Base-by-base conservation (phyloP, 2,797 vertebrate species). In the Simalia tracyae region DNA sequence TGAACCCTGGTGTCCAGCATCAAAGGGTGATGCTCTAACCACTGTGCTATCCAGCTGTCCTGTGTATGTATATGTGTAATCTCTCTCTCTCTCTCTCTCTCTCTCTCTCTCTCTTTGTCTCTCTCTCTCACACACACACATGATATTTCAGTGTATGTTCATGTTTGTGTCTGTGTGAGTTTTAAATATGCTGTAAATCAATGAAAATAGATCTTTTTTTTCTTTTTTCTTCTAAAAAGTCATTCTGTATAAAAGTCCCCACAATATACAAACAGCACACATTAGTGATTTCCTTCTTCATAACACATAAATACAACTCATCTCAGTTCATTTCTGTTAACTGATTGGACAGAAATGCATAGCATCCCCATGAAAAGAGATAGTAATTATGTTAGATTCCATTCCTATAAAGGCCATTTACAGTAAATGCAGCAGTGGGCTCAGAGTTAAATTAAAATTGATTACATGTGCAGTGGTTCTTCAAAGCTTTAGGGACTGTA, bases 381-480 rank as follows among this genome's bases (percentile, higher is more conserved):
- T 92, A 95, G 94, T 93, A 95, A 96, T 94, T 93, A 89, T 87
- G 89, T 96, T 94, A 95, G 94, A 86, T 89, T 94, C 87, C 93
- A 22, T 24, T 84, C 81, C 50, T 84, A 95, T 92, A 95, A 95
- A 96, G 89, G 81, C 19, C 91, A 95, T 91, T 89, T 96, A 89
- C 28, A 95, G 85, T 91, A 96, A 97, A 95, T 86, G 94, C 31
- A 95, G 64, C 93, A 93, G 60, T 93, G 61, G 8, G 31, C 94
- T 96, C 94, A 94, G 86, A 95, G 93, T 86, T 96, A 91, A 96
- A 96, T 96, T 96, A 93, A 94, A 95, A 96, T 81, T 93, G 90
- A 94, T 95, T 91, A 76, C 72, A 90, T 76, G 54, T 89, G 94
- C 95, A 90, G 60, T 95, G 76, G 91, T 92, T 97, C 68, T 93